Conservation (phyloP, 2,888 invertebrate species). For the Phyllotreta cruciferae region DNA sequence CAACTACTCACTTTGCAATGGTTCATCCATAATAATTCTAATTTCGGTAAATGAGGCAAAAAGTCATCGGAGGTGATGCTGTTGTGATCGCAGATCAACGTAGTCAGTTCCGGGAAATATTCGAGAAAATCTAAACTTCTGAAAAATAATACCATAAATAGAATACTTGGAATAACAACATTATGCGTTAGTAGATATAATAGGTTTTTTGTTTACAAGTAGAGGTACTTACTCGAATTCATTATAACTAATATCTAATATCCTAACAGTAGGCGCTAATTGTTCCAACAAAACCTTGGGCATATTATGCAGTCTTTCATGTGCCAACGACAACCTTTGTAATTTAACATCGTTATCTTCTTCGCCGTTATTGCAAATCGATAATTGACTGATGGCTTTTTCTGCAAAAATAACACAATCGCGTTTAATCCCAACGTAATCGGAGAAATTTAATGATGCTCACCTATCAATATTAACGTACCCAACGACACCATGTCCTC, state of each 20-base stretch:
- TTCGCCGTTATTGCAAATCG: conserved; percentile 17
- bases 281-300: conserved; percentile 70
- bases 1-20: conserved; percentile 67
- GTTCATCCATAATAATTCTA: conserved; percentile 80
- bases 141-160: conserved; percentile 49
- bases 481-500: conserved; percentile 55
- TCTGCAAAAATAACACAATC: conserved; percentile 14
- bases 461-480: conserved; percentile 52
- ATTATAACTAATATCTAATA: conserved; percentile 76
- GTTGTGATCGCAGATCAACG: conserved; percentile 84
- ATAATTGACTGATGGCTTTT: conserved; percentile 8
- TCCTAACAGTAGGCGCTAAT: conserved; percentile 67
- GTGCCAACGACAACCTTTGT: conserved; percentile 71
- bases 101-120: conserved; percentile 75
- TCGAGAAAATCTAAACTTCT: conserved; percentile 77
- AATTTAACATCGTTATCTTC: conserved; percentile 62
- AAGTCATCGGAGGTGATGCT: conserved; percentile 72
- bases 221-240: conserved; percentile 71
- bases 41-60: conserved; percentile 74
- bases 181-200: no score
- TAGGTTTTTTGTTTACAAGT: background rate
- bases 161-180: background rate
- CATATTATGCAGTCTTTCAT: conserved; percentile 71
- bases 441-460: conserved; percentile 33
- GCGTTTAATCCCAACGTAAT: background rate